Evolutionary conservation across 2,888 invertebrate species (phyloP).

Genomic region (Hyppa rectilinea): DNA sequence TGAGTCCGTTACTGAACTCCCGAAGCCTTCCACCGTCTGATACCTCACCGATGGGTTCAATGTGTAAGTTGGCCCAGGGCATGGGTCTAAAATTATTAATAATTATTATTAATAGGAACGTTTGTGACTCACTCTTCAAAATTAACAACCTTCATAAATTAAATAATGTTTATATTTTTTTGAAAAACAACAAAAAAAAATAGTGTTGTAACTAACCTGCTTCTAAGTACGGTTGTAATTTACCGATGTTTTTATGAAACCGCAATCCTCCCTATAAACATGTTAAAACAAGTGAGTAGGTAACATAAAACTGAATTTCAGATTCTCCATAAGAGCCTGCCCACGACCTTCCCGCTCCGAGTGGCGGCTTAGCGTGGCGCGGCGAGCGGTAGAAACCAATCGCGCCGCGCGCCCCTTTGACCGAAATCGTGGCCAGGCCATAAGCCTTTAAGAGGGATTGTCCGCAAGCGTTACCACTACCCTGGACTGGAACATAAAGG

Average conservation of each 20-base stretch:
- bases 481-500: too few relatives aligned
- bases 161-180: background rate
- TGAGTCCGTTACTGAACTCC: constrained; percentile 2
- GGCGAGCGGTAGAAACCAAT: too few relatives aligned
- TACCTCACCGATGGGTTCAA: constrained; percentile 1
- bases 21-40: constrained; percentile 12
- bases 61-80: background rate
- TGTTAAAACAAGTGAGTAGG: too few relatives aligned
- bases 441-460: too few relatives aligned
- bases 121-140: too few relatives aligned
- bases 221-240: background rate
- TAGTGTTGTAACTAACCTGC: background rate
- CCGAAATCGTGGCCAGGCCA: too few relatives aligned
- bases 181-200: background rate
- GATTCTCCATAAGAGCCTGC: too few relatives aligned
- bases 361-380: too few relatives aligned
- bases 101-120: background rate
- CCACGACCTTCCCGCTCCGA: too few relatives aligned
- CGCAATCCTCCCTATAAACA: constrained; percentile 7
- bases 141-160: too few relatives aligned
- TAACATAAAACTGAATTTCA: background rate
- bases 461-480: too few relatives aligned
- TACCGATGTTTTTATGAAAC: constrained; percentile 8
- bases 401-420: too few relatives aligned
- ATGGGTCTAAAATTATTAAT: background rate